These are phyloP conservation scores for Nothoprocta perdicaria DNA, from an alignment of 2,113 vertebrate species.

Conservation along the genomic window DNA sequence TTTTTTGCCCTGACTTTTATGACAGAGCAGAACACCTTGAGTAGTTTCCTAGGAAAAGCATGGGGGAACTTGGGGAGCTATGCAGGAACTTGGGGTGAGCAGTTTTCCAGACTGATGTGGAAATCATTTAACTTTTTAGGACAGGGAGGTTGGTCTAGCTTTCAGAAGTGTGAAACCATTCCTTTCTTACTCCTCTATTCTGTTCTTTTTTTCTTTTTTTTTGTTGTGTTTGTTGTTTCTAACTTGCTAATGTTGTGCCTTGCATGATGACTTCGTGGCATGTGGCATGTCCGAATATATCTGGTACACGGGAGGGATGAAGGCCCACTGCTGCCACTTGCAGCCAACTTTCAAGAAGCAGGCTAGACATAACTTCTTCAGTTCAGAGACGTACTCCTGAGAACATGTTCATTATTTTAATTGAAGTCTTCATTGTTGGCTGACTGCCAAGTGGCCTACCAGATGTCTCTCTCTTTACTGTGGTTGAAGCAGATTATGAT, in stretches of 20 bases:
- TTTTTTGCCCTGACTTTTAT: neutral
- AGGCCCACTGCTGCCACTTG: neutral
- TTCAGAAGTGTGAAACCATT: constrained; percentile 11
- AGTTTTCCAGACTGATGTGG: neutral
- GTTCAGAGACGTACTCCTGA: constrained; percentile 74
- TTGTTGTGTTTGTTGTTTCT: neutral
- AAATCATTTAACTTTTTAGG: neutral
- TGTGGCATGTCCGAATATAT: accelerated
- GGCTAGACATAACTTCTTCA: constrained; percentile 72
- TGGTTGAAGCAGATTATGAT: constrained; percentile 79
- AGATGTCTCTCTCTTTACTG: constrained; percentile 82
- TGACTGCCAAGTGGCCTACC: constrained; percentile 82
- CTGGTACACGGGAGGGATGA: accelerated
- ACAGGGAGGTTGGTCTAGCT: neutral
- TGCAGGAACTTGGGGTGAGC: neutral
- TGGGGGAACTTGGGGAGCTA: constrained; percentile 13
- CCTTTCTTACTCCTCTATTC: constrained; percentile 19
- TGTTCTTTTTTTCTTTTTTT: constrained; percentile 24
- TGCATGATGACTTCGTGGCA: neutral
- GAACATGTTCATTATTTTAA: constrained; percentile 83
- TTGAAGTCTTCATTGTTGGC: constrained; percentile 79
- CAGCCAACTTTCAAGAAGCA: constrained; percentile 69
- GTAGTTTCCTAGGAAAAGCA: constrained; percentile 9
- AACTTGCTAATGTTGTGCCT: neutral
- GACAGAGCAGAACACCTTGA: neutral